A percentile compares a stretch with the other conserved stretches of the same genome.
Evolutionary conservation across 1,140 invertebrate species (phyloP).

Genomic region (Chelonus insularis): DNA sequence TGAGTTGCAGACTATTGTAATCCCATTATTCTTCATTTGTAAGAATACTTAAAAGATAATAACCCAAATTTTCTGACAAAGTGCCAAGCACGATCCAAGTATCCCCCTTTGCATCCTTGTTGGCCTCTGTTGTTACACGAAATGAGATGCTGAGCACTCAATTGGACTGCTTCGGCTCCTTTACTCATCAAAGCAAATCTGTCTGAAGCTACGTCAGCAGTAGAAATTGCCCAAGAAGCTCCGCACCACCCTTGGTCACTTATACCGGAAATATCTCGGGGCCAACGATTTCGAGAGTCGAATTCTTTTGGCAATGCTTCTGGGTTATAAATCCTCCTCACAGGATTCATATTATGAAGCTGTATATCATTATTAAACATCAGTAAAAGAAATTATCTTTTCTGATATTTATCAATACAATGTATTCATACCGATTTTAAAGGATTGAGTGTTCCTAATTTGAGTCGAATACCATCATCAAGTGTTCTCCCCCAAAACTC

Average conservation of each 20-base stretch:
- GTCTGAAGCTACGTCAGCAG: slow-evolving; percentile 78
- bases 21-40: too few relatives aligned
- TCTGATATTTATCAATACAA: too few relatives aligned
- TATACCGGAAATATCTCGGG: slow-evolving; percentile 69
- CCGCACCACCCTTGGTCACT: slow-evolving; percentile 91
- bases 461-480: slow-evolving; percentile 74
- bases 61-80: slow-evolving; percentile 84
- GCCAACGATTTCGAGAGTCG: slow-evolving; percentile 77
- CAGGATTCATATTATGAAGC: slow-evolving; percentile 71
- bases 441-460: slow-evolving; percentile 70
- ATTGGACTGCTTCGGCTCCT: slow-evolving; percentile 68
- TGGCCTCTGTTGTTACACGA: slow-evolving; percentile 80
- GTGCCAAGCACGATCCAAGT: slow-evolving; percentile 89
- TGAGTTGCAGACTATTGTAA: too few relatives aligned
- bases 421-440: slow-evolving; percentile 55
- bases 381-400: too few relatives aligned
- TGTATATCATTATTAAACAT: too few relatives aligned
- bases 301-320: slow-evolving; percentile 68
- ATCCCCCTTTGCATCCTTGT: slow-evolving; percentile 82
- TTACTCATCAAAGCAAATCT: slow-evolving; percentile 81
- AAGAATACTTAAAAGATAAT: slow-evolving; percentile 30
- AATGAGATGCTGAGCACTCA: slow-evolving; percentile 84
- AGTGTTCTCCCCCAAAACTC: slow-evolving; percentile 83
- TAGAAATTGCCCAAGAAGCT: slow-evolving; percentile 90
- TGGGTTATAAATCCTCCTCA: slow-evolving; percentile 66